These are phyloP conservation scores for Rotaria magnacalcarata DNA, from an alignment of 2,888 invertebrate genomes.

Conservation along the genomic window DNA sequence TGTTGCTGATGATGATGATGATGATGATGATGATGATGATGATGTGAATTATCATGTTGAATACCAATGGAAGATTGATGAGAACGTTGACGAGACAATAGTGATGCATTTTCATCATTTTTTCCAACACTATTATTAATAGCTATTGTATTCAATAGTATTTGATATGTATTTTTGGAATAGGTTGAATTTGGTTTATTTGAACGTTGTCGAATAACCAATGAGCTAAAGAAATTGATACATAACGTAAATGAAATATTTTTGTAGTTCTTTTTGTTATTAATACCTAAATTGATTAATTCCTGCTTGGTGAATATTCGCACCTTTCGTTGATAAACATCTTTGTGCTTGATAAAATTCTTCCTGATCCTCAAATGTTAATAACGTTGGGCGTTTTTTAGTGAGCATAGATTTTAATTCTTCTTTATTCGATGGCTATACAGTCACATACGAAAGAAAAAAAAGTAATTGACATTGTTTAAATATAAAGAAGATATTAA, in stretches of 20 bases:
- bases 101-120: not conserved
- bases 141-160: not conserved
- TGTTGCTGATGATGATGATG: too few relatives aligned
- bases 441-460: not conserved
- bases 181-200: not conserved
- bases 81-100: not conserved
- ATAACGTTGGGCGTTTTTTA: not conserved
- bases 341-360: slow-evolving; percentile 21
- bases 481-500: not conserved
- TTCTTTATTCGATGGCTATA: not conserved
- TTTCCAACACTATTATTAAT: not conserved
- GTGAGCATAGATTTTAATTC: not conserved
- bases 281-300: slow-evolving; percentile 22
- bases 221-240: not conserved
- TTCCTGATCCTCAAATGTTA: slow-evolving; percentile 34
- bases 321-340: not conserved
- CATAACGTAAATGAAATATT: not conserved
- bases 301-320: not conserved
- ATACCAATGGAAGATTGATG: slow-evolving; percentile 18
- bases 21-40: too few relatives aligned
- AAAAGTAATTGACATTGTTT: not conserved
- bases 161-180: slow-evolving; percentile 19
- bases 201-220: not conserved
- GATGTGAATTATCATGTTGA: slow-evolving; percentile 21
- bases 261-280: not conserved